Base-by-base conservation (phyloP, 2,888 invertebrate species). In the Ferdinandea cuprea region DNA sequence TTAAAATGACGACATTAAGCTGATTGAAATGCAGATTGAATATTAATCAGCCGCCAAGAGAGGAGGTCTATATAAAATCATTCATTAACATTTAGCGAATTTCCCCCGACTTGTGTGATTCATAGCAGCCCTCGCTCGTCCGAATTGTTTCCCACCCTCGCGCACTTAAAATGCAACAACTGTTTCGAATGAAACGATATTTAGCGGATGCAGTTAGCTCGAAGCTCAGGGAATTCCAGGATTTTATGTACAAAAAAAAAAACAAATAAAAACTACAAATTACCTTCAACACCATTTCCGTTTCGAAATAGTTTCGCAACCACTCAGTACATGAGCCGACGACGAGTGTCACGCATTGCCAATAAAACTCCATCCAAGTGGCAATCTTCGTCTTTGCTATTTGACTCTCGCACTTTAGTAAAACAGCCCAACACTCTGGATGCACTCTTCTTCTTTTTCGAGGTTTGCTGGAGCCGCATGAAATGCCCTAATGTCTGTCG, bases 311-410 rank as follows among this genome's bases (percentile, higher is more conserved):
- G 21, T 73, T 73, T 40, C 15, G 63, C 48, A 65, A 71, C 30
- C 15, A 8, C 13, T 1, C 32, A 25, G 5, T 28, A 37, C 15
- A 30, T 50, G 5, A 44, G 35, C 19, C 19, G n/a, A 52, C n/a
- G n/a, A n/a, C n/a, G 7, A 52, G n/a, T 56, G 52, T 76, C 81
- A 81, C 76, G 81, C 81, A 76, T 65, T 59, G 40, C 65, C 76
- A 59, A 42, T 71, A 71, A 71, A 74, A 46, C 35, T 21, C 0
- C 37, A 54, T 21, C 13, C 28, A 42, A 73, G 48, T 69, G 63
- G 13, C 42, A 81, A 61, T 52, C 56, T 52, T 19, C 15, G 2
- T 25, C 42, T 6, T 13, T 30, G 1, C 17, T 28, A n/a, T 37
- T 40, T 19, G 15, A 40, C 9, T 8, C 13, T 54, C 61, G 56